Evolutionary conservation across 2,888 invertebrate species (phyloP), one percentile per base, ranked within the genome.

Genomic region (Chesias legatella): DNA sequence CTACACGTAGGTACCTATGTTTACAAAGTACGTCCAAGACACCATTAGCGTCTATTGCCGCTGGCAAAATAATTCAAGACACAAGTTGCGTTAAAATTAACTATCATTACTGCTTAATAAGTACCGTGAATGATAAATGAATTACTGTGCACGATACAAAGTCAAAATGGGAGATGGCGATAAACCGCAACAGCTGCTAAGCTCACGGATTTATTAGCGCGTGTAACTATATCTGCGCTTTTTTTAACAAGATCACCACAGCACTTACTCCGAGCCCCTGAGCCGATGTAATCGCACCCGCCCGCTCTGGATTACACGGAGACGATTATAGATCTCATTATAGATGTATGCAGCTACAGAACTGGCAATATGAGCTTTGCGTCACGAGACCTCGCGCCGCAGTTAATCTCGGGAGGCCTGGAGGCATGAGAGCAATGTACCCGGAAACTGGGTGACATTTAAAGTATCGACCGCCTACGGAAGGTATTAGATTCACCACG

Each of bases 381-480:
- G 38, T 47, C 43, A 33, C 23, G 26, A 30, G 29, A 17, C 30
- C 32, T 48, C 30, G 44, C 34, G 46, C 48, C 55, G 45, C 45
- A 48, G 48, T 41, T 60, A 54, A 54, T 51, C 51, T 43, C 31
- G 23, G 28, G 40, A 41, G 48, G 38, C 30, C 32, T 39, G 43
- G 38, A 48, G 57, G 65, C 58, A 60, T 24, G 43, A 51, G 43
- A 51, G 58, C 66, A 58, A 61, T 35, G 59, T 63, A 60, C 63
- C 67, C 67, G 73, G 78, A 73, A 78, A 73, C 67, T 68, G 61
- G 67, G 69, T 73, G 79, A 79, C 78, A 73, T 74, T 77, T 75
- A 65, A 71, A 73, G 66, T 75, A 78, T 78, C 73, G 70, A 73
- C 54, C 69, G 66, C 60, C 58, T 48, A 42, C 31, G 43, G 47